These are phyloP conservation scores for Ophioninae sp. DNA, from an alignment of 2,888 invertebrate species.

Conservation along the genomic window DNA sequence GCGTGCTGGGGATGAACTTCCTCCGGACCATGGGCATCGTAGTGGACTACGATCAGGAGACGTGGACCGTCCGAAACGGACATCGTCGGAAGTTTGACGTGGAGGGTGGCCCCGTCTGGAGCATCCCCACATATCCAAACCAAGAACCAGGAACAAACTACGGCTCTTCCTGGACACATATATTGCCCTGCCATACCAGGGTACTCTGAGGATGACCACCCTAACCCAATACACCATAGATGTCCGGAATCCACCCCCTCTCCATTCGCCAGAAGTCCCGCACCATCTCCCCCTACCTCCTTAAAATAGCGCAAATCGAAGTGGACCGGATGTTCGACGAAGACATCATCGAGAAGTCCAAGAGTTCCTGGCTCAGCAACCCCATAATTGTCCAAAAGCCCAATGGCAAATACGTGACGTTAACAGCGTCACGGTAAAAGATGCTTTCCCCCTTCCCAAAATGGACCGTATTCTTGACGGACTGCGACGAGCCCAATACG, in stretches of 20 bases:
- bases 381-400: neutral
- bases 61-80: neutral
- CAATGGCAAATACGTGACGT: neutral
- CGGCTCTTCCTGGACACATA: neutral
- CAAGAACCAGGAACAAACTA: neutral
- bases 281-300: too few relatives aligned
- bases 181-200: neutral
- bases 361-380: conserved; percentile 7
- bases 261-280: too few relatives aligned
- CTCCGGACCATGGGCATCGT: neutral
- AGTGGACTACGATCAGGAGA: neutral
- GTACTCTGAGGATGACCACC: too few relatives aligned
- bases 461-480: neutral
- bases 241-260: too few relatives aligned
- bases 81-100: neutral
- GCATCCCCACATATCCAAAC: neutral
- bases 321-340: neutral
- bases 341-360: neutral
- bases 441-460: neutral
- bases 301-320: too few relatives aligned
- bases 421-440: neutral
- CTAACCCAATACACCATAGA: too few relatives aligned
- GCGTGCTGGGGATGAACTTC: conserved; percentile 19
- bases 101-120: neutral
- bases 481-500: neutral